Conservation (phyloP, 2,888 invertebrate genomes). For the Drosophila colorata region DNA sequence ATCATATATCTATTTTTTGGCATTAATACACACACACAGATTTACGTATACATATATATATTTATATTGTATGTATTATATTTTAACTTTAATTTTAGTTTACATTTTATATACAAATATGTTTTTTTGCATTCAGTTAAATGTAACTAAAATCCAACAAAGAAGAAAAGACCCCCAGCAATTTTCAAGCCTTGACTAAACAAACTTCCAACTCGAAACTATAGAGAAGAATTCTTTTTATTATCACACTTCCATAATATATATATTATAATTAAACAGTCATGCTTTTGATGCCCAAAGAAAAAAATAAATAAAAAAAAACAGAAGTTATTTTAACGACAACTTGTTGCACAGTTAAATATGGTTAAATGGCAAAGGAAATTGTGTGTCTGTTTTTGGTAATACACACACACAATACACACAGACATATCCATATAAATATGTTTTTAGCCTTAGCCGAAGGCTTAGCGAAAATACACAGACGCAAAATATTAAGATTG, state of each 20-base stretch:
- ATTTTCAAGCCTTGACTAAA: slow-evolving; percentile 45
- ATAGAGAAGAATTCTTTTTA: slow-evolving; percentile 22
- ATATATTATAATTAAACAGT: slow-evolving; percentile 66
- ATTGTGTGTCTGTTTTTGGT: background rate
- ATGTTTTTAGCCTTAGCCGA: slow-evolving; percentile 2
- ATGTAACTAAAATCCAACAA: slow-evolving; percentile 25
- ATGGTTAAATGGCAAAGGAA: slow-evolving; percentile 15
- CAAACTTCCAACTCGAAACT: slow-evolving; percentile 52
- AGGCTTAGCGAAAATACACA: slow-evolving; percentile 3
- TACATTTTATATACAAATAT: slow-evolving; percentile 53
- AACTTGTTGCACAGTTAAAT: slow-evolving; percentile 44
- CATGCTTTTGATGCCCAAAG: slow-evolving; percentile 79
- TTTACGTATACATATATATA: slow-evolving; percentile 32
- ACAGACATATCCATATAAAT: slow-evolving; percentile 1
- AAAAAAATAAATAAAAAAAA: slow-evolving; percentile 29
- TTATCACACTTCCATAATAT: slow-evolving; percentile 38
- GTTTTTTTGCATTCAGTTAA: slow-evolving; percentile 41
- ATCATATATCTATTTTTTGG: slow-evolving; percentile 49
- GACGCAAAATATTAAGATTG: slow-evolving; percentile 36
- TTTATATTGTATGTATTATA: slow-evolving; percentile 52
- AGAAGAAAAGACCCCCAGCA: slow-evolving; percentile 13
- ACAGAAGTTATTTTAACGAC: slow-evolving; percentile 25
- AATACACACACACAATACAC: background rate
- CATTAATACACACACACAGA: slow-evolving; percentile 52
- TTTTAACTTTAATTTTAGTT: slow-evolving; percentile 67